Percentiles rank a stretch among this genome's conserved stretches.
phyloP scores from a whole-genome alignment of 2,888 invertebrate genomes.

The Trypoxylon attenuatum region DNA sequence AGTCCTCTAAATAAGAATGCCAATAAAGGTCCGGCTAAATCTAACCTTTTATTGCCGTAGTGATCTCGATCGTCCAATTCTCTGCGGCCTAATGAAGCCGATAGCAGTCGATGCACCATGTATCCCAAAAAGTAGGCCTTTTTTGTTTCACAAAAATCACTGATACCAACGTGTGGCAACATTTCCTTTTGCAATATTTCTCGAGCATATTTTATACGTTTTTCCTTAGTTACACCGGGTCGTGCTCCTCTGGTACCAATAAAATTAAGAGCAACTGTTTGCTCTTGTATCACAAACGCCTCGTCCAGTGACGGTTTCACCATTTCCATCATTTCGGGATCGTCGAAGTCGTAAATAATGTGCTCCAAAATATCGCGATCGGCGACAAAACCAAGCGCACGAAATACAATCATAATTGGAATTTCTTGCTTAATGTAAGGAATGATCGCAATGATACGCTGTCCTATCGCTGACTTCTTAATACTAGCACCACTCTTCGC shows the following conservation, averaged over 20 bases:
- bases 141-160: constrained; percentile 99
- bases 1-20: constrained; percentile 98
- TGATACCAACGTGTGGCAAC: constrained; percentile 99
- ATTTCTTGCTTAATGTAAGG: constrained; percentile 99
- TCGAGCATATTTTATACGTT: constrained; percentile 98
- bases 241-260: constrained; percentile 98
- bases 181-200: constrained; percentile 99
- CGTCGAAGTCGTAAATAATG: constrained; percentile 99
- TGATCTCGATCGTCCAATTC: constrained; percentile 99
- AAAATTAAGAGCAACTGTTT: constrained; percentile 98
- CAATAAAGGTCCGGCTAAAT: constrained; percentile 96
- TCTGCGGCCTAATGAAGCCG: constrained; percentile 95
- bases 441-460: constrained; percentile 96
- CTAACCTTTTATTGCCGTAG: constrained; percentile 98
- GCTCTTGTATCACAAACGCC: constrained; percentile 99
- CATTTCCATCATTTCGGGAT: constrained; percentile 99
- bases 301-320: constrained; percentile 99
- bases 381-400: constrained; percentile 99
- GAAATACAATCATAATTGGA: constrained; percentile 99
- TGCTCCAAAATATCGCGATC: constrained; percentile 99
- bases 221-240: constrained; percentile 99
- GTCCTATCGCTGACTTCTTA: constrained; percentile 99
- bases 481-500: constrained; percentile 97
- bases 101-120: constrained; percentile 97
- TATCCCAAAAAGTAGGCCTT: constrained; percentile 99